Conservation (phyloP, 2,797 vertebrate species). For the Clamator glandarius region DNA sequence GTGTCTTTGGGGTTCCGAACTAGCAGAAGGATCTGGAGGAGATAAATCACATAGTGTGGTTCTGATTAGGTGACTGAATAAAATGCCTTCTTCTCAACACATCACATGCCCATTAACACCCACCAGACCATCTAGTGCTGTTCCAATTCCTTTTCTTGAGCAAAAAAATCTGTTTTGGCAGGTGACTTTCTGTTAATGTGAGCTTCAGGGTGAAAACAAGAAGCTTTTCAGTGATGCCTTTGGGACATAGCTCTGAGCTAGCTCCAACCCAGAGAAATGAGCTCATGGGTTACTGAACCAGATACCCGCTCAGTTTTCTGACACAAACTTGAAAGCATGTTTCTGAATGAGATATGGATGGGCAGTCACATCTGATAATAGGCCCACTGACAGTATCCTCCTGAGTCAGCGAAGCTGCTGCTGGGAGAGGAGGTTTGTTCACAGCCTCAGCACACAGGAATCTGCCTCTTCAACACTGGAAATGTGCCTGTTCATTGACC, state of each 20-base stretch:
- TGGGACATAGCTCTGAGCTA: not conserved
- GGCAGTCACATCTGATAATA: not conserved
- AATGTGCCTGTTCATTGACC: not conserved
- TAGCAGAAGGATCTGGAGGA: constrained; percentile 77
- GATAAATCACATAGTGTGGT: not conserved
- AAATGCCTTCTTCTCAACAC: not conserved
- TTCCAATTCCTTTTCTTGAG: not conserved
- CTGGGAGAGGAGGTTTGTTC: not conserved
- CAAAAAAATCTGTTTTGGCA: not conserved
- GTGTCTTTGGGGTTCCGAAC: constrained; percentile 86
- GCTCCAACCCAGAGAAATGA: not conserved
- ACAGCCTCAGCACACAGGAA: not conserved
- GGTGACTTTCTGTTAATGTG: not conserved
- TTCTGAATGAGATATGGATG: not conserved
- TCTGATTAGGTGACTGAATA: not conserved
- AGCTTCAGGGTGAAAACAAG: not conserved
- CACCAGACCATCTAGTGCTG: not conserved
- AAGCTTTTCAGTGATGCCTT: not conserved
- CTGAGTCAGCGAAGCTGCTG: not conserved
- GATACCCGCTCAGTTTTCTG: not conserved
- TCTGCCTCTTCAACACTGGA: not conserved
- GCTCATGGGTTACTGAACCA: not conserved
- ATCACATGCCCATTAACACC: not conserved
- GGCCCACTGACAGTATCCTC: not conserved
- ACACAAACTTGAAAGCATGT: not conserved